Evolutionary conservation across 2,797 vertebrate species (phyloP).

Genomic region (Gorsachius magnificus): DNA sequence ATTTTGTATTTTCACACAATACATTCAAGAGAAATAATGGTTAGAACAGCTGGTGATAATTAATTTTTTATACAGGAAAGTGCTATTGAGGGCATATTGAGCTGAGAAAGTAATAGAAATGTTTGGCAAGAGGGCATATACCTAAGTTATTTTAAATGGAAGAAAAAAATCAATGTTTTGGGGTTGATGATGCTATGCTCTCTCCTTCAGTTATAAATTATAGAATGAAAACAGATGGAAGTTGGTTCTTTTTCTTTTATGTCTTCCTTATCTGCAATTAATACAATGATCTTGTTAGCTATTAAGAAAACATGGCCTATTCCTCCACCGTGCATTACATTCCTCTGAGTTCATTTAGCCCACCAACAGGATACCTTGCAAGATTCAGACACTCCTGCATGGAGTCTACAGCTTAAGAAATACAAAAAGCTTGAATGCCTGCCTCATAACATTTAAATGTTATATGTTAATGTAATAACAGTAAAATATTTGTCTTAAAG

Average conservation of each 20-base stretch:
- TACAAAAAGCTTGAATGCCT: background rate
- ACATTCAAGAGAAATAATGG: background rate
- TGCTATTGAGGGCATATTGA: background rate
- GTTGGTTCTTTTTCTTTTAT: background rate
- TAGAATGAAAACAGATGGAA: background rate
- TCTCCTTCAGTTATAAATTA: background rate
- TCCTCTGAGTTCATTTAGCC: background rate
- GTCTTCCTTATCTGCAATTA: background rate
- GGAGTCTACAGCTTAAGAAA: background rate
- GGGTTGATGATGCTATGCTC: background rate
- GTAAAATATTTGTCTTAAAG: background rate
- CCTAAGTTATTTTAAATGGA: background rate
- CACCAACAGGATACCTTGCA: background rate
- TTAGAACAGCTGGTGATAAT: background rate
- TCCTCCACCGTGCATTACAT: background rate
- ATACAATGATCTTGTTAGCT: background rate
- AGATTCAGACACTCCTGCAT: background rate
- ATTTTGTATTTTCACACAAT: background rate
- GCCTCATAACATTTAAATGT: background rate
- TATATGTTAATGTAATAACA: background rate
- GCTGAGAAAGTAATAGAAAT: background rate
- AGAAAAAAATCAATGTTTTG: background rate
- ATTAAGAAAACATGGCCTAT: background rate
- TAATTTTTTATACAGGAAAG: constrained; percentile 7
- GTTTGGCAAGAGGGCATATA: background rate